Conservation (phyloP, 2,888 invertebrate species). For the Acleris cristana region DNA sequence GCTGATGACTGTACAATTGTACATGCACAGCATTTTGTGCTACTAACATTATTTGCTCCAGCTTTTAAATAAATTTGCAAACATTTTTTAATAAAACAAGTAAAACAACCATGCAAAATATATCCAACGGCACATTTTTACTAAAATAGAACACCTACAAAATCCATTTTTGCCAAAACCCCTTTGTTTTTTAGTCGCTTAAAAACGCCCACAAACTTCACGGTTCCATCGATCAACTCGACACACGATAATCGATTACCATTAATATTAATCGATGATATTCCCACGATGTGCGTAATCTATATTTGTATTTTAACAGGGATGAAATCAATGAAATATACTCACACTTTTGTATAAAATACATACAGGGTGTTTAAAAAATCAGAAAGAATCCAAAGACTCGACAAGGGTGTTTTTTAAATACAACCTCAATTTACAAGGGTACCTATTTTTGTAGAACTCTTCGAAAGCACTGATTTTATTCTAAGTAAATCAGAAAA, state of each 20-base stretch:
- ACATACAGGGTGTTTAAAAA: neutral
- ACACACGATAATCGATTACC: constrained; percentile 30
- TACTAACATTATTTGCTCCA: no score
- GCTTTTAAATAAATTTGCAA: no score
- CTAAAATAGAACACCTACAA: neutral
- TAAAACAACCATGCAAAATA: no score
- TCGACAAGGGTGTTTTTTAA: neutral
- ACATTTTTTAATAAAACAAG: no score
- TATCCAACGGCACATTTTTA: no score
- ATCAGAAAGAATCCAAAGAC: neutral
- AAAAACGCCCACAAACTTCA: constrained; percentile 21
- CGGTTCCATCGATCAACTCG: constrained; percentile 18
- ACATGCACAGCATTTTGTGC: no score
- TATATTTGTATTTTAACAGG: no score
- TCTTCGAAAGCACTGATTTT: neutral
- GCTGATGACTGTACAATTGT: no score
- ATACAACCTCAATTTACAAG: no score
- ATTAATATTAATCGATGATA: constrained; percentile 17
- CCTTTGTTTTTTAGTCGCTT: neutral
- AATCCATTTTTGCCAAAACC: neutral
- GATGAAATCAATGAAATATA: no score
- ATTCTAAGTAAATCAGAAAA: neutral
- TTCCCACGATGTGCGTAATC: constrained; percentile 12
- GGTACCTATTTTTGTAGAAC: no score
- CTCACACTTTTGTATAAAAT: neutral